Evolutionary conservation across 2,888 invertebrate species (phyloP).

Genomic region (Branchipolynoe longqiensis): DNA sequence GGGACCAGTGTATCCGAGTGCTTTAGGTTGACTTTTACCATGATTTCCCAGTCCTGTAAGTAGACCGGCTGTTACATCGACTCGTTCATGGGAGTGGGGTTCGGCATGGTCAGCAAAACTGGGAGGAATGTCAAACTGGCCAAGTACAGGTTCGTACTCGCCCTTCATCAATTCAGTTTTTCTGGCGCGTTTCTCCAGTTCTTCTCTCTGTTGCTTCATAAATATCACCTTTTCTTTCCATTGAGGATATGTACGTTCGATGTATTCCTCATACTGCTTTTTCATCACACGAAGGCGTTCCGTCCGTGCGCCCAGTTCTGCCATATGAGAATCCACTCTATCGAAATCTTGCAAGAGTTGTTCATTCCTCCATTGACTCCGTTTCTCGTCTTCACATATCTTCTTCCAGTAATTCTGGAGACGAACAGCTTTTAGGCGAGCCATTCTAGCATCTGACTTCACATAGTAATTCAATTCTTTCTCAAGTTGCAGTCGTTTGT

Average conservation of each 20-base stretch:
- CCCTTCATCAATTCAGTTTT: background rate
- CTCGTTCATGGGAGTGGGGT: too few relatives aligned
- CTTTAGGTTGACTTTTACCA: background rate
- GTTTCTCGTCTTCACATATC: conserved; percentile 78
- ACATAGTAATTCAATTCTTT: conserved; percentile 74
- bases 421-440: conserved; percentile 75
- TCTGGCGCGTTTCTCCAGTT: conserved; percentile 10
- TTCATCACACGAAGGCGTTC: conserved; percentile 76
- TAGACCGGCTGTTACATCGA: background rate
- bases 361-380: conserved; percentile 78
- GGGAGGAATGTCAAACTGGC: background rate
- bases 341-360: conserved; percentile 77
- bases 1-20: too few relatives aligned
- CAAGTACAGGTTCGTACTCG: background rate
- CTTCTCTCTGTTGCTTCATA: conserved; percentile 18
- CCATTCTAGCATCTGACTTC: conserved; percentile 76
- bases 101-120: background rate
- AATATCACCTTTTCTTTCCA: conserved; percentile 72
- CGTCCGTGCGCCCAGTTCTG: conserved; percentile 72
- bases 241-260: conserved; percentile 78
- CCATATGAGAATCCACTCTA: conserved; percentile 76
- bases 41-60: background rate
- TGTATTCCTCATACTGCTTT: conserved; percentile 77
- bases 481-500: conserved; percentile 74
- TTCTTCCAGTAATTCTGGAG: conserved; percentile 80